Evolutionary conservation across 2,888 invertebrate species (phyloP), one percentile per base, ranked within the genome.

Genomic region (Stenchaetothrips biformis): DNA sequence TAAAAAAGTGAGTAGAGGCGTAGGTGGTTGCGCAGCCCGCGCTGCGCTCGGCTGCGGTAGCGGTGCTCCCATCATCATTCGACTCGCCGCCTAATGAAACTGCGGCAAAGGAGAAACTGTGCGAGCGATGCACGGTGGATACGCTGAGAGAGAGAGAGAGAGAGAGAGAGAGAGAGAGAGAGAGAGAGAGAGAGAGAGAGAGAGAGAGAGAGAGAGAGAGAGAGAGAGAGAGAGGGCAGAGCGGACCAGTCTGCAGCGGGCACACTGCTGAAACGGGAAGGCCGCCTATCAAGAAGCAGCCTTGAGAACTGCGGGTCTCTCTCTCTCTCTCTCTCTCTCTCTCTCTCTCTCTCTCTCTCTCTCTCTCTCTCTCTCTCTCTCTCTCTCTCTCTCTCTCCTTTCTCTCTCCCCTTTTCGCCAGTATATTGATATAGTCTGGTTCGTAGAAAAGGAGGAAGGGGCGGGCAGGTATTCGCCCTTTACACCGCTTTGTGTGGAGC

Each of bases 141-240:
- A n/a, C n/a, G n/a, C n/a, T n/a, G n/a, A 49, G 8, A 49, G 49
- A 49, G 49, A 49, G 53, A 53, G 53, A 53, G n/a, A 2, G 7
- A 9, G 62, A 1, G 62, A 62, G 62, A n/a, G 62, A 62, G 62
- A 62, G 7, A 62, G 62, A 62, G 62, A 3, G n/a, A 62, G 62
- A 62, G 62, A 62, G 11, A 62, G 62, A 62, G 62, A 62, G 62
- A 62, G 62, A 62, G 62, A 62, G 11, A 62, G 62, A 62, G 62
- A n/a, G 62, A 62, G 62, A 62, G 62, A 62, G 62, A 62, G 62
- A 62, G 62, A 62, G 9, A 62, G 62, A 62, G 62, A 62, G 62
- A 62, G 62, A 62, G n/a, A 67, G 21, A 67, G 21, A 53, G 7
- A 16, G 7, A 53, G 16, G 53, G 53, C 11, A 53, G 16, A 2